Percentiles rank a stretch among this genome's conserved stretches.
phyloP scores from a whole-genome alignment of 1,140 invertebrate species.

The roundworm (Caenorhabditis elegans) region DNA sequence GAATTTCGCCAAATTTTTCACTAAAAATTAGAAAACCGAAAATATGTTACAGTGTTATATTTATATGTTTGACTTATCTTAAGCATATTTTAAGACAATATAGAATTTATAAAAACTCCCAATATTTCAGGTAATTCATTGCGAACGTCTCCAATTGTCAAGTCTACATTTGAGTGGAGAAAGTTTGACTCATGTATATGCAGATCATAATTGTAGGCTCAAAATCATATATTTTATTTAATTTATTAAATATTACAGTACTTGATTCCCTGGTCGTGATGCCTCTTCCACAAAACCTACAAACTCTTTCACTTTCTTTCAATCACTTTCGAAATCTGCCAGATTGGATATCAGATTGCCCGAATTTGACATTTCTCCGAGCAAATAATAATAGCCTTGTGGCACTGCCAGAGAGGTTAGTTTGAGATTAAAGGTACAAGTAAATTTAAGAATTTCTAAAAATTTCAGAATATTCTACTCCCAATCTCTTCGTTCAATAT shows the following conservation, averaged over 20 bases:
- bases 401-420: constrained; percentile 35
- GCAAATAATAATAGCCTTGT: constrained; percentile 37
- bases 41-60: too few relatives aligned
- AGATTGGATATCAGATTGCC: constrained; percentile 41
- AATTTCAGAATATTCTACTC: constrained; percentile 32
- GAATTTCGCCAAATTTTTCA: too few relatives aligned
- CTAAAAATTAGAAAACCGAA: too few relatives aligned
- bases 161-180: constrained; percentile 26
- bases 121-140: constrained; percentile 29
- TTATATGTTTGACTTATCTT: too few relatives aligned
- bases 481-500: constrained; percentile 37
- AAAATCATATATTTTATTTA: not conserved
- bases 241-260: not conserved
- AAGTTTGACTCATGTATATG: constrained; percentile 23
- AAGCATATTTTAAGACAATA: too few relatives aligned
- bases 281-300: constrained; percentile 37
- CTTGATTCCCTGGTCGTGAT: constrained; percentile 43
- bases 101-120: not conserved
- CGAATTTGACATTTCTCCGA: not conserved
- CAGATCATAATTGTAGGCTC: constrained; percentile 26
- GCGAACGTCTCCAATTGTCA: constrained; percentile 27
- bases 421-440: too few relatives aligned
- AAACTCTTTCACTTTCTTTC: constrained; percentile 28
- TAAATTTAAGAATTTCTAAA: too few relatives aligned
- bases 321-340: constrained; percentile 39